Evolutionary conservation across 2,888 invertebrate species (phyloP).

Genomic region (Allygus modestus): DNA sequence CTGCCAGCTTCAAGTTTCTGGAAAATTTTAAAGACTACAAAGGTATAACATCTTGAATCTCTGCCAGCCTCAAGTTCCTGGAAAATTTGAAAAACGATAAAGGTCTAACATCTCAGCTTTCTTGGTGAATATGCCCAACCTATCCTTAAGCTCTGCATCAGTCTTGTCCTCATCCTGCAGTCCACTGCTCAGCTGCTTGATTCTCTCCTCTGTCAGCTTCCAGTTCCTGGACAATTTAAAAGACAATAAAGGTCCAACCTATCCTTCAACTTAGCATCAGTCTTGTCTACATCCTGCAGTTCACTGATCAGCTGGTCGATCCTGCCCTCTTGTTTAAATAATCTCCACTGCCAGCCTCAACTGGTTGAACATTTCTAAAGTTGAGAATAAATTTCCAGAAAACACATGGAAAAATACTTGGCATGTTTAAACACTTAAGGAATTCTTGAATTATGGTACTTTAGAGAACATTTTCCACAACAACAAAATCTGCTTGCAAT

Average conservation of each 20-base stretch:
- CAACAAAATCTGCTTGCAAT: no score
- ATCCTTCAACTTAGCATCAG: conserved; percentile 86
- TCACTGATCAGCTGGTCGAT: conserved; percentile 87
- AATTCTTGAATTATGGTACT: no score
- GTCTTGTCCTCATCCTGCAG: conserved; percentile 88
- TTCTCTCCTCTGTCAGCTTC: conserved; percentile 85
- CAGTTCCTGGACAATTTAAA: conserved; percentile 94
- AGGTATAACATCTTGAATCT: conserved; percentile 73
- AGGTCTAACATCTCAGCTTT: conserved; percentile 96
- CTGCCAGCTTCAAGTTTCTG: conserved; percentile 82
- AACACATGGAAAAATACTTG: no score
- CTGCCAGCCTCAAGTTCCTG: conserved; percentile 82
- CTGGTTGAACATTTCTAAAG: conserved; percentile 78
- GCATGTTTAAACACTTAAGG: no score
- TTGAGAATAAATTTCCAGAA: no score
- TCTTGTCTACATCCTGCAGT: conserved; percentile 87
- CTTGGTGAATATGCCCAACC: conserved; percentile 91
- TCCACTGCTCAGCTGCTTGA: conserved; percentile 86
- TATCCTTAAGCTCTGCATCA: conserved; percentile 86
- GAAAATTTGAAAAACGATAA: conserved; percentile 74
- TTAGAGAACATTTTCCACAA: no score
- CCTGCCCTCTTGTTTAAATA: no score
- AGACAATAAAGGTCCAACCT: no score
- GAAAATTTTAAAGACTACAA: not conserved
- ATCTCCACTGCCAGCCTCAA: conserved; percentile 87